A percentile compares a stretch with the other conserved stretches of the same genome.
Conservation (phyloP, 2,797 vertebrate species). For the Discoglossus pictus region DNA sequence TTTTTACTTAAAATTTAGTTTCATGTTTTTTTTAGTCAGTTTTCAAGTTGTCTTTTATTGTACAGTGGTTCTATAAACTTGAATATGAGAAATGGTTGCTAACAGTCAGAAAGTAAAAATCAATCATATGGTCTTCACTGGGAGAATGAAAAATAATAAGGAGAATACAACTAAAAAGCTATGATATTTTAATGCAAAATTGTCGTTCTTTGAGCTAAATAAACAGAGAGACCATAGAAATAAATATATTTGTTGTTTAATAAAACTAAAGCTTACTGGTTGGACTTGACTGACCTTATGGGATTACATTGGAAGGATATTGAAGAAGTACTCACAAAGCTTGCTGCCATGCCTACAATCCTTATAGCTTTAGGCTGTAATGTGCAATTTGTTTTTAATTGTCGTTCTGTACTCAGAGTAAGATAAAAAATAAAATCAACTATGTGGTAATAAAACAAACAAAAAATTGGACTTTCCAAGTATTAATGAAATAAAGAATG, state of each 20-base stretch:
- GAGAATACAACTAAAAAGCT: too few species aligned
- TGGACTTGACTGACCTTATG: background rate
- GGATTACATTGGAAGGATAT: slow-evolving; percentile 5
- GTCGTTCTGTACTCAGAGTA: background rate
- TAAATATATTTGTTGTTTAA: background rate
- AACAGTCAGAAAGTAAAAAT: too few species aligned
- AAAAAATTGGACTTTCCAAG: background rate
- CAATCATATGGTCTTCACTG: too few species aligned
- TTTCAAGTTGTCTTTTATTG: too few species aligned
- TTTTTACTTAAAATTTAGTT: too few species aligned
- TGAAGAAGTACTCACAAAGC: background rate
- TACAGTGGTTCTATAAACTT: too few species aligned
- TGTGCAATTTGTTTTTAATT: slow-evolving; percentile 16
- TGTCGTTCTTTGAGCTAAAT: too few species aligned
- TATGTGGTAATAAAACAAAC: background rate
- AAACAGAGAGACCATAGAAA: too few species aligned
- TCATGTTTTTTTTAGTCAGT: too few species aligned
- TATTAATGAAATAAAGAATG: slow-evolving; percentile 32
- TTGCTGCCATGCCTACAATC: background rate
- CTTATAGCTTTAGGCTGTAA: background rate
- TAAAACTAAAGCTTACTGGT: slow-evolving; percentile 5
- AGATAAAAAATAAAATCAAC: slow-evolving; percentile 5
- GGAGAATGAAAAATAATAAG: too few species aligned
- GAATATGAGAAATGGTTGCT: too few species aligned
- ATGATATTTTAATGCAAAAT: too few species aligned